Evolutionary conservation across 2,113 vertebrate genomes (phyloP), one percentile per base, ranked within the genome.

Genomic region (Engystomops pustulosus): DNA sequence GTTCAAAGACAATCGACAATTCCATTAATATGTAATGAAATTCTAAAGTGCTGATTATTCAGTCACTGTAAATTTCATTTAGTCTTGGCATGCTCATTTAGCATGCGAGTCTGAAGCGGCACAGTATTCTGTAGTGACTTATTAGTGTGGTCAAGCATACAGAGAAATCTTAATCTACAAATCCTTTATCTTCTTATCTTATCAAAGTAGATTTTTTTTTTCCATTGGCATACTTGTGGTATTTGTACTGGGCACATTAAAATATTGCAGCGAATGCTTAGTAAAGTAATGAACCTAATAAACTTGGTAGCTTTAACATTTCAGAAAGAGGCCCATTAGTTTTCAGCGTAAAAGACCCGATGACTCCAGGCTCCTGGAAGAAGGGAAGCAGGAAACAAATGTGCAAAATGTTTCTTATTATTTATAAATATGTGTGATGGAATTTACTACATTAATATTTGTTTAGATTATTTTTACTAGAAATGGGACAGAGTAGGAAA

Each of bases 21-120:
- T 65, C 2, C 53, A 75, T 83, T 75, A 82, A 82, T 82, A 82
- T 72, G 5, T 71, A 82, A 82, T 72, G 68, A 44, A 82, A 20
- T 60, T 53, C 23, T 60, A 82, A 82, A 71, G 34, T 72, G 80
- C 68, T 44, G 80, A 82, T 82, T 72, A 62, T 65, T 83, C 70
- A 75, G 70, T 70, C 38, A 49, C 53, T 23, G 41, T 65, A 65
- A 58, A 65, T 36, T 65, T 45, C 6, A 83, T 65, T 75, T 60
- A 20, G 70, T 25, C 6, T 47, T 62, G 27, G 23, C 17, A 34
- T 15, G 23, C 69, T 45, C 69, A 62, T 62, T 83, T 83, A 34
- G 36, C 8, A 71, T 27, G 20, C 41, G 32, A 71, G 17, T n/a
- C 41, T 27, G 8, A 38, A 60, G 49, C 25, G 12, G 30, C 44